Base-by-base conservation (phyloP, 1,140 invertebrate species). In the Drosophila gunungcola region DNA sequence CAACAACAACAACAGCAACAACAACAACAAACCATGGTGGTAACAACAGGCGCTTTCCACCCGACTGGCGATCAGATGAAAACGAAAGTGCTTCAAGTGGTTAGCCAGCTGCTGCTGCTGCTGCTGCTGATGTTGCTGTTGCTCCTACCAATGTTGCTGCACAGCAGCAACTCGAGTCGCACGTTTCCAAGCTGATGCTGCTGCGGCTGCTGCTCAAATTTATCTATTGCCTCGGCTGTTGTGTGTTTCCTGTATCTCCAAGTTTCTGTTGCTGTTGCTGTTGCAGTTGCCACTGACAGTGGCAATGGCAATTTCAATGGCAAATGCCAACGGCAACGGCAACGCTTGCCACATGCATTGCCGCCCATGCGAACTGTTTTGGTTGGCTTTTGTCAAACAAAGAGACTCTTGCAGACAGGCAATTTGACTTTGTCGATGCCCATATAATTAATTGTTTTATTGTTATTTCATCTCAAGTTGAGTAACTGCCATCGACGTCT, bases 61-160 rank as follows among this genome's bases (percentile, higher is more conserved):
- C 63, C 74, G 82, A 68, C 82, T 80, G 81, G 52, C 65, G 67
- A 89, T 86, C 77, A 80, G 67, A 90, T 90, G 86, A 90, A 90
- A 90, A 86, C 81, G 82, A 90, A 90, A 90, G 86, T 90, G 86
- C 74, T 81, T 73, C 79, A 83, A 84, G 77, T 90, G 73, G 79
- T 77, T 88, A 45, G 69, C 82, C 73, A 80, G 68, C 54, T 77
- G 80, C 49, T 61, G 70, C 54, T 54, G 64, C n/a, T 64, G 42
- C 16, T 51, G 54, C 11, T 55, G 60, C 3, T 49, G 49, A 4
- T 38, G 29, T 6, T 38, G 29, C 13, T 76, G 61, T 57, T 72
- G 73, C 38, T 77, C 57, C 58, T 63, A 68, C 25, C 25, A 42
- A n/a, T 46, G 69, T 49, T 54, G 68, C 27, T 48, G 41, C 13